Evolutionary conservation across 1,140 invertebrate species (phyloP).

Genomic region (Cyclina sinensis): DNA sequence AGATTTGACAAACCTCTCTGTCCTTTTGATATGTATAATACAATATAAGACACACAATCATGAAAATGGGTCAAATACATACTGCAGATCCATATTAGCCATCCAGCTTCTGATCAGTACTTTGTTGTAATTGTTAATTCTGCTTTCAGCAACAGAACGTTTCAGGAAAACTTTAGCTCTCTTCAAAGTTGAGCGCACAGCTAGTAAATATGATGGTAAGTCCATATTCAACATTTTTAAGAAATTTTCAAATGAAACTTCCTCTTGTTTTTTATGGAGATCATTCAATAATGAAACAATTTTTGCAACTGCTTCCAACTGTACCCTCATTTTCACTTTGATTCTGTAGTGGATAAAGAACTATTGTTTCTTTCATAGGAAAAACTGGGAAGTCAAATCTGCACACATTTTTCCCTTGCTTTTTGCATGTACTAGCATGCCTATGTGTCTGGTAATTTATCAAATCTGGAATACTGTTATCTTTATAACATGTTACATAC

Average conservation of each 20-base stretch:
- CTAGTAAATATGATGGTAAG: neutral
- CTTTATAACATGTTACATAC: neutral
- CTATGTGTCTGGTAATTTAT: slow-evolving; percentile 59
- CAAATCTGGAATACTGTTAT: neutral
- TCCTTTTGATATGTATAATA: slow-evolving; percentile 53
- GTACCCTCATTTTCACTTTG: too few relatives aligned
- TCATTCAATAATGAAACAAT: too few relatives aligned
- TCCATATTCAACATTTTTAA: neutral
- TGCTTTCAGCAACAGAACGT: slow-evolving; percentile 34
- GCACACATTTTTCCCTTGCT: slow-evolving; percentile 30
- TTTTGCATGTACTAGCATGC: slow-evolving; percentile 67
- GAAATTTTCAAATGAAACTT: too few relatives aligned
- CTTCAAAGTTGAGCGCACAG: neutral
- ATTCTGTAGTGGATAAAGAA: slow-evolving; percentile 34
- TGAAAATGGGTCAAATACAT: slow-evolving; percentile 43
- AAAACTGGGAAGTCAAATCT: slow-evolving; percentile 64
- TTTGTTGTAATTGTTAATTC: slow-evolving; percentile 63
- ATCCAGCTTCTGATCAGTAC: slow-evolving; percentile 27
- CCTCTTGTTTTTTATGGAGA: too few relatives aligned
- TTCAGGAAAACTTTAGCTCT: slow-evolving; percentile 15
- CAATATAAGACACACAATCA: slow-evolving; percentile 43
- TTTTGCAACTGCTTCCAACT: too few relatives aligned
- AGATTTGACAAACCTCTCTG: slow-evolving; percentile 37
- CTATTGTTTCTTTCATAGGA: slow-evolving; percentile 60
- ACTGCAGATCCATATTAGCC: slow-evolving; percentile 65